Conservation (phyloP, 2,888 invertebrate genomes). For the Hirudinaria manillensis region DNA sequence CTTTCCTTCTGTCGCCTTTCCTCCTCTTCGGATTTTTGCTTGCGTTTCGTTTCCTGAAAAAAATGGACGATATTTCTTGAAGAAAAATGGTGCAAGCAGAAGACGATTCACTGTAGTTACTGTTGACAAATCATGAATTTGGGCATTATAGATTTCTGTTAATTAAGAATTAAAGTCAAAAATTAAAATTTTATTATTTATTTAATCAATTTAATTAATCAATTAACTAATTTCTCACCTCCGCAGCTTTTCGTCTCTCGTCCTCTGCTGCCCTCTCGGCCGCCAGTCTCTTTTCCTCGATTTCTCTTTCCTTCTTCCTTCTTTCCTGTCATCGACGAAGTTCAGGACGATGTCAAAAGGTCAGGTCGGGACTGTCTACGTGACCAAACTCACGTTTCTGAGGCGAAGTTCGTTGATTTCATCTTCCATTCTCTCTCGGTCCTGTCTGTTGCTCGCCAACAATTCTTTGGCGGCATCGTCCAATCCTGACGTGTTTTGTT, state of each 20-base stretch:
- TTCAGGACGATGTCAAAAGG: too few relatives aligned
- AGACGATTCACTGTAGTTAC: not conserved
- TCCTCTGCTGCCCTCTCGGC: constrained; percentile 92
- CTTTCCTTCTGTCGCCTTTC: constrained; percentile 58
- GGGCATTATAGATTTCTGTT: too few relatives aligned
- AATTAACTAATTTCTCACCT: constrained; percentile 42
- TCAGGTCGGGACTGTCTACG: too few relatives aligned
- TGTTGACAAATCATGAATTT: too few relatives aligned
- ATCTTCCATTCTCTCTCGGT: constrained; percentile 36
- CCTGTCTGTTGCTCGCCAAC: constrained; percentile 33
- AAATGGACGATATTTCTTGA: not conserved
- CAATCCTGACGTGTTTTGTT: constrained; percentile 18
- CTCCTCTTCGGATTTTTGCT: constrained; percentile 51
- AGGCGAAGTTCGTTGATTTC: constrained; percentile 37
- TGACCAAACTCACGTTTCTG: constrained; percentile 23
- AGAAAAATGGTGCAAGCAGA: not conserved
- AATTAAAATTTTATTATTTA: constrained; percentile 1
- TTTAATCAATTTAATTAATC: not conserved
- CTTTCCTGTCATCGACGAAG: constrained; percentile 45
- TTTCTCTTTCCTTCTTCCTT: constrained; percentile 73
- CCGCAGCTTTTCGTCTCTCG: constrained; percentile 75
- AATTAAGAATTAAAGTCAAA: too few relatives aligned
- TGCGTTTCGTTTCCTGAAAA: constrained; percentile 49
- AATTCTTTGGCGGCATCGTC: constrained; percentile 37
- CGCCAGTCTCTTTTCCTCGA: constrained; percentile 90